Evolutionary conservation across 2,797 vertebrate genomes (phyloP).

Genomic region (Neopelma chrysocephalum): DNA sequence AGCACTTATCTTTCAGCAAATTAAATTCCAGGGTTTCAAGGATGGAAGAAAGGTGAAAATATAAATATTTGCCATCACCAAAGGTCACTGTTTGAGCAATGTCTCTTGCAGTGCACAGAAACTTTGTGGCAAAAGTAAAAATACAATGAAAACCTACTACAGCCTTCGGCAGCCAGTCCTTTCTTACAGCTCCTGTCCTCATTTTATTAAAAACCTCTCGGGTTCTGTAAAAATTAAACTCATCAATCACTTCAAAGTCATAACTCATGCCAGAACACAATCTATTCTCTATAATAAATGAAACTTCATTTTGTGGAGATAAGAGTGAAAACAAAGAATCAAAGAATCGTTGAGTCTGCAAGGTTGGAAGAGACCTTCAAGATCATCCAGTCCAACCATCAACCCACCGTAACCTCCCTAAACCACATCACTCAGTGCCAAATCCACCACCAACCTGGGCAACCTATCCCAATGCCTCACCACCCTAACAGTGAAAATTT

Average conservation of each 20-base stretch:
- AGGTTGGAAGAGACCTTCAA: neutral
- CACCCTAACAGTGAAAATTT: neutral
- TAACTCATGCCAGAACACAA: neutral
- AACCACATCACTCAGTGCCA: neutral
- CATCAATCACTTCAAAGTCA: neutral
- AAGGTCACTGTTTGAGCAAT: neutral
- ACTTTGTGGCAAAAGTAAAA: neutral
- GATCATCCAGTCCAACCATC: neutral
- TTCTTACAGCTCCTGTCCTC: neutral
- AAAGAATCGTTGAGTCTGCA: neutral
- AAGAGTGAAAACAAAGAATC: neutral
- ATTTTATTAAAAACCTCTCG: neutral
- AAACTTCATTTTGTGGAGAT: neutral
- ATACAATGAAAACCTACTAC: neutral
- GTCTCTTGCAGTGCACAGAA: neutral
- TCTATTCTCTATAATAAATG: neutral
- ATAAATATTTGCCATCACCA: neutral
- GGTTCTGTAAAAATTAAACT: neutral
- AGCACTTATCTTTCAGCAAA: neutral
- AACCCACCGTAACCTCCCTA: neutral
- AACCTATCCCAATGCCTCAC: neutral
- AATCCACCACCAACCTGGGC: neutral
- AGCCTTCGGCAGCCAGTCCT: neutral
- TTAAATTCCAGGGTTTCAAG: neutral
- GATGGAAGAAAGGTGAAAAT: neutral